These are phyloP conservation scores for Papilio aristodemus DNA, from an alignment of 1,140 invertebrate genomes.

Conservation along the genomic window DNA sequence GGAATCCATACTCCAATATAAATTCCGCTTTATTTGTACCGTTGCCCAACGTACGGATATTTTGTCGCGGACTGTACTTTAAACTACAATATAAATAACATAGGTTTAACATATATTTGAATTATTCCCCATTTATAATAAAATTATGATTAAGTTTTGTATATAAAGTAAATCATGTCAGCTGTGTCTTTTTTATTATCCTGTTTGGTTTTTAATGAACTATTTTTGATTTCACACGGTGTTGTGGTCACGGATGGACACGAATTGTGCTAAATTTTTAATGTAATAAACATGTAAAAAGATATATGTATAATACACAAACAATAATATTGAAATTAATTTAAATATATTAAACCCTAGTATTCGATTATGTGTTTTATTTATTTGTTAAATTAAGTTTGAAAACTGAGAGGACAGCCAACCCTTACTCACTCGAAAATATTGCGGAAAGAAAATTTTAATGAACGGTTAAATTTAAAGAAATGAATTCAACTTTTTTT, in stretches of 20 bases:
- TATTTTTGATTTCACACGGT: background rate
- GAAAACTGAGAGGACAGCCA: background rate
- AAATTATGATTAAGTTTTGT: conserved; percentile 18
- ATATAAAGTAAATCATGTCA: conserved; percentile 11
- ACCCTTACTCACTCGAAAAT: background rate
- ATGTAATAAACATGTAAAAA: conserved; percentile 56
- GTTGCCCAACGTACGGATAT: background rate
- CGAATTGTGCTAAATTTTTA: background rate
- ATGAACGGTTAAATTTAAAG: no score
- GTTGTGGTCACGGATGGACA: background rate
- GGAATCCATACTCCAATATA: no score
- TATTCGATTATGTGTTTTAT: conserved; percentile 40
- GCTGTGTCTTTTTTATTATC: background rate
- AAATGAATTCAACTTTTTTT: no score
- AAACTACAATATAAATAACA: background rate
- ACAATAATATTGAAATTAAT: conserved; percentile 61
- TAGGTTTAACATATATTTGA: background rate
- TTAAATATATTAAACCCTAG: conserved; percentile 70
- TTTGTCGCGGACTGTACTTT: background rate
- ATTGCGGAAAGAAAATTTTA: no score
- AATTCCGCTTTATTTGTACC: no score
- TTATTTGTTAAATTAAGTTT: conserved; percentile 22
- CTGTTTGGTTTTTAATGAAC: background rate
- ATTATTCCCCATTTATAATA: conserved; percentile 7
- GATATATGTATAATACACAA: conserved; percentile 61